Conservation (phyloP, 2,113 vertebrate species). For the Neotoma lepida region DNA sequence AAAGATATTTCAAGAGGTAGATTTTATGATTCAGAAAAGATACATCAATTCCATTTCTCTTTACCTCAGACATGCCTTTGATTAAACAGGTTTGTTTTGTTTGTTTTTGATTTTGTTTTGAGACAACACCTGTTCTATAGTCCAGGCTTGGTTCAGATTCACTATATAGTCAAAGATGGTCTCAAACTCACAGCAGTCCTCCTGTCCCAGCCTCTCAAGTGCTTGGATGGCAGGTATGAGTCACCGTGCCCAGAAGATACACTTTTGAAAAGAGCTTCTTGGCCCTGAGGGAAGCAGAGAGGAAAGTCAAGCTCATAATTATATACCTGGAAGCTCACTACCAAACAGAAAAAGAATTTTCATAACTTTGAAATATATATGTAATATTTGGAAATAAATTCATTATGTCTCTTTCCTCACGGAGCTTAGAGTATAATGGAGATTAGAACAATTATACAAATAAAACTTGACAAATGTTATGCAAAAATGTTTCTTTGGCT, state of each 20-base stretch:
- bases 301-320: background rate
- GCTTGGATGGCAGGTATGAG: background rate
- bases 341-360: background rate
- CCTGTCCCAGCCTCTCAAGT: too few relatives aligned
- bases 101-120: background rate
- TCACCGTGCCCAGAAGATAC: background rate
- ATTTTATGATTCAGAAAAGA: background rate
- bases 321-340: background rate
- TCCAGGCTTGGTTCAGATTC: background rate
- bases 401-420: background rate
- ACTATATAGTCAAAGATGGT: background rate
- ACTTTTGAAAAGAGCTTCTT: background rate
- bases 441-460: constrained; percentile 2
- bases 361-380: background rate
- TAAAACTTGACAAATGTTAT: background rate
- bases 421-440: background rate
- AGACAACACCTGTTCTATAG: background rate
- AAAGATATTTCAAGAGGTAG: background rate
- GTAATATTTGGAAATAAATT: background rate
- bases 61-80: background rate
- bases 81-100: background rate
- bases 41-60: background rate
- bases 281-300: background rate
- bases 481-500: constrained; percentile 3
- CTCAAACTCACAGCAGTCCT: background rate